Percentiles rank a stretch among this genome's conserved stretches.
These are phyloP conservation scores for Chamaea fasciata DNA, from an alignment of 2,113 vertebrate genomes.

Conservation along the genomic window DNA sequence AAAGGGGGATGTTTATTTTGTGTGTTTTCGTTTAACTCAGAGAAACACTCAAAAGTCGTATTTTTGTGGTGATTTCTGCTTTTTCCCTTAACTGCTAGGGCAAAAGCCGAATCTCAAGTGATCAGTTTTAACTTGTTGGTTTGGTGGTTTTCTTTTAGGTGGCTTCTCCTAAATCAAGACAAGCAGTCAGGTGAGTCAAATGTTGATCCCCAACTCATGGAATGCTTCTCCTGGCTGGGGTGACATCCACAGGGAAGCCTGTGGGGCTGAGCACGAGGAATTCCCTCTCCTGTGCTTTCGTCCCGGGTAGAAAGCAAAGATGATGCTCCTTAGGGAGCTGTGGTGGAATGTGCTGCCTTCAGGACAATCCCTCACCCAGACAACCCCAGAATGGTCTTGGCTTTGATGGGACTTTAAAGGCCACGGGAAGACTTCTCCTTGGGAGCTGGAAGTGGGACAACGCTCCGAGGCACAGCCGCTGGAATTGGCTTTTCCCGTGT, in stretches of 20 bases:
- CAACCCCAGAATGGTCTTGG: not conserved
- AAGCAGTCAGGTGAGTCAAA: constrained; percentile 12
- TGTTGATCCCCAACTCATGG: rapidly evolving
- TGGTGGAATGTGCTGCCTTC: not conserved
- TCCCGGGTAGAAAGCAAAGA: rapidly evolving
- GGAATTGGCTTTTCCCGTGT: not conserved
- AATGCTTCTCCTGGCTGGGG: not conserved
- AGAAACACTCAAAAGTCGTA: not conserved
- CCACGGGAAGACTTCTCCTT: not conserved
- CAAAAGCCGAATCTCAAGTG: not conserved
- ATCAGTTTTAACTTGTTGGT: not conserved
- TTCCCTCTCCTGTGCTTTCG: not conserved
- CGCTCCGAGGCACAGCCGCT: not conserved
- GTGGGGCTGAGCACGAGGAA: not conserved
- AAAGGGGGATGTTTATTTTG: not conserved
- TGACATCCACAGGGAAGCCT: rapidly evolving
- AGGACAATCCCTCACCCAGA: not conserved
- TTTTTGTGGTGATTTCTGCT: not conserved
- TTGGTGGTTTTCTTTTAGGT: not conserved
- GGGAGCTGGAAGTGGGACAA: not conserved
- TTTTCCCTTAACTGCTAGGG: not conserved
- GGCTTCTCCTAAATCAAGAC: not conserved
- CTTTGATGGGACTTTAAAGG: not conserved
- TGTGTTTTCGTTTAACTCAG: rapidly evolving
- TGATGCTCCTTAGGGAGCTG: not conserved